These are phyloP conservation scores for Hypotaenidia philippensis DNA, from an alignment of 2,797 vertebrate species.

Conservation along the genomic window DNA sequence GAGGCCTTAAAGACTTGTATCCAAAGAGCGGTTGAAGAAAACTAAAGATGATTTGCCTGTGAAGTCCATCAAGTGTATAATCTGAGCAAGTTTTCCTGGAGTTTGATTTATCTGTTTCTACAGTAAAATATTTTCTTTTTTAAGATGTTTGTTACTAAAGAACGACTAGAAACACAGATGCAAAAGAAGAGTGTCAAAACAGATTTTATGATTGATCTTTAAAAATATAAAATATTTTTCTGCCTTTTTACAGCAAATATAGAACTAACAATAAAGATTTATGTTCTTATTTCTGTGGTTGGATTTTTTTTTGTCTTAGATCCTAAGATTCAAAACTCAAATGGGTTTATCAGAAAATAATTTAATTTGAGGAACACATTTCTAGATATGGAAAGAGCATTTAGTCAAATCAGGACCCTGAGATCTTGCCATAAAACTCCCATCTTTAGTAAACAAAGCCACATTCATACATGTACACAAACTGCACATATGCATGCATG, in stretches of 20 bases:
- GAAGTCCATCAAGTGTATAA: neutral
- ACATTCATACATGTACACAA: neutral
- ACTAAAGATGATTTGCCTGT: neutral
- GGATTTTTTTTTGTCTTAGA: neutral
- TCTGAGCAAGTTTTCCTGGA: neutral
- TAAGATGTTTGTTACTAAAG: neutral
- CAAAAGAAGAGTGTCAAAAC: neutral
- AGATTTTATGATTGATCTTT: neutral
- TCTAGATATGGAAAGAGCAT: neutral
- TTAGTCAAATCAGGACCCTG: neutral
- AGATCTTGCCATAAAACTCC: neutral
- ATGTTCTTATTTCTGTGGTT: neutral
- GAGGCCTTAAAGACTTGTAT: neutral
- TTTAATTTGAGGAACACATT: neutral
- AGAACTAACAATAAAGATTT: neutral
- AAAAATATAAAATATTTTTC: neutral
- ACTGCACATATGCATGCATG: accelerated
- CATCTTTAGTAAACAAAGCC: neutral
- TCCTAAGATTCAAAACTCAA: neutral
- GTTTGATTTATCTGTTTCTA: neutral
- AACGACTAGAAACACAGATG: neutral
- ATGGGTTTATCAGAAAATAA: neutral
- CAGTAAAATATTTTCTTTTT: neutral
- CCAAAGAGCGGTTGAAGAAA: neutral
- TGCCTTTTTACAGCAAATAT: neutral